Base-by-base conservation (phyloP, 2,797 vertebrate species). In the Myiothlypis chrysogaster region DNA sequence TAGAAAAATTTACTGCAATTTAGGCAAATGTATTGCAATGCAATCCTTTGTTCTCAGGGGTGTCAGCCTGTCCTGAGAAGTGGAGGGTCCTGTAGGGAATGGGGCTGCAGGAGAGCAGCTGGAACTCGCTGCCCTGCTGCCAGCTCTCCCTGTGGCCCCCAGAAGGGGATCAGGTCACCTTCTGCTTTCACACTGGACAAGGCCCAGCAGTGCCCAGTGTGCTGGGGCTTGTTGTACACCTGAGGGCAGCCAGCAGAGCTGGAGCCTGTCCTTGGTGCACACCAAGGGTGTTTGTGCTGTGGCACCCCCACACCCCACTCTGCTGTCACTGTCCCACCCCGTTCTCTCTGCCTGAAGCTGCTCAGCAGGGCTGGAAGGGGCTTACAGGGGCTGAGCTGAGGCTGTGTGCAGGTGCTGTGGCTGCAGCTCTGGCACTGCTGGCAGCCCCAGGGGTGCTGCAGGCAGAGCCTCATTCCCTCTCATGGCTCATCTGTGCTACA, bases 271-370 rank as follows among this genome's bases (percentile, higher is more conserved):
- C 63, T 47, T 32, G 19, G 46, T 3, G 2, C 15, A 1, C 47
- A 12, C 22, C 69, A 13, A 34, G 64, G 35, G 2, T n/a, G 1
- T 8, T 15, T 4, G 12, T 65, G 3, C 50, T 20, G 37, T 30
- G 57, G 24, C 46, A 87, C 37, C 30, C 5, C 8, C 28, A 6
- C 2, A 1, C 30, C 15, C 28, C 83, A 32, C 28, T 1, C 49
- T 71, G 35, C 49, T 59, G 9, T 57, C 0, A 0, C 69, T 44
- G 83, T 47, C 81, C n/a, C 77, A 18, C 22, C 0, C 0, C 30
- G 77, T 17, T 39, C 50, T 22, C 43, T 63, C 14, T 37, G 34
- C 69, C 50, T 37, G 27, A 2, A 27, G 35, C 60, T 70, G 47
- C 55, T 72, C 59, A 25, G 27, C n/a, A 14, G 4, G 1, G 30